Base-by-base conservation (phyloP, 30 jellyfish, hydroid and myxozoan genomes). In the Pseudorhiza aurosa region DNA sequence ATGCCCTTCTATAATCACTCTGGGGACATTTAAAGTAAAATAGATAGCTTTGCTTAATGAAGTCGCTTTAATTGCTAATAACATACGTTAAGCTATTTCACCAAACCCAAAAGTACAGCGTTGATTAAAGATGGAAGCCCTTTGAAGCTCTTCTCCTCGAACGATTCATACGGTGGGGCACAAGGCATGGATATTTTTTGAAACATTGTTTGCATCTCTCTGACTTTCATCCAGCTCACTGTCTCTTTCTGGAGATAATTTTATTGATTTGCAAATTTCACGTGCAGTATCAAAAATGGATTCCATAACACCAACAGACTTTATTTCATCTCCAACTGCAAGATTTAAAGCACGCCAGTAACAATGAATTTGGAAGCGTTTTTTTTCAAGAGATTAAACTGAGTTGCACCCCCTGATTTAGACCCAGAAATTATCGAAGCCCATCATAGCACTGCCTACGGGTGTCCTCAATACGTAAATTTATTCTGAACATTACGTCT, bases 161-260 rank as follows among this genome's bases (percentile, higher is more conserved):
- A 22, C 85, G 75, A 79, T 79, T 89, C 91, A 79, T 3, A 80
- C 5, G 2, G 91, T 37, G 14, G 91, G 91, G 47, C 87, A 79
- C 1, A 77, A 44, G 8, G 31, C 69, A 59, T 77, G 89, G 24
- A 77, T 45, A 6, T 56, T 37, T 60, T 31, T 58, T 15, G 82
- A 68, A 33, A 35, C 73, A 68, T 68, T 68, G 21, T 68, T 73
- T 5, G 77, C 4, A 21, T 51, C 9, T 1, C 33, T 56, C 31
- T 35, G 37, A 30, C 50, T 0, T 2, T 69, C 83, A 6, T 69
- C 83, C 35, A 69, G 6, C 43, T 69, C 45, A 11, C 68, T 69
- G 40, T 69, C 29, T 18, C 83, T n/a, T 8, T 43, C 45, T 18
- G 68, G 68, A 1, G 63, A 31, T 65, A 2, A 17, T 17, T 65